These are phyloP conservation scores for Chloropsis hardwickii DNA, from an alignment of 2,113 vertebrate genomes.

Conservation along the genomic window DNA sequence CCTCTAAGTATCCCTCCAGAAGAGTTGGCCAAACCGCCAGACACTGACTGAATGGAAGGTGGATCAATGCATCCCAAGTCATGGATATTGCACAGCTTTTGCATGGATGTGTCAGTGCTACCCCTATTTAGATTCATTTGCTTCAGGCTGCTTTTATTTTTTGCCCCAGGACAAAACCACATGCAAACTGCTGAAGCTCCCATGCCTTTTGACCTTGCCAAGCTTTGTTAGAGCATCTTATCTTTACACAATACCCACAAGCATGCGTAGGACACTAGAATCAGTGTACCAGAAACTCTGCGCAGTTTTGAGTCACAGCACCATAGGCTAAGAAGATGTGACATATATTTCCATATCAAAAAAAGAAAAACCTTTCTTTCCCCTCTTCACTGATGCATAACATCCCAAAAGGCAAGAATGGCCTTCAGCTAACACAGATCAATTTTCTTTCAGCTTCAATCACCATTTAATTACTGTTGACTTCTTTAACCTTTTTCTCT, in stretches of 20 bases:
- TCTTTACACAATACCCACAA: constrained; percentile 57
- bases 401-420: constrained; percentile 73
- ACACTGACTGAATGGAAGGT: neutral
- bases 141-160: neutral
- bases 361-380: constrained; percentile 68
- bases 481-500: constrained; percentile 74
- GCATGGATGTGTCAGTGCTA: neutral
- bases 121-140: neutral
- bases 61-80: neutral
- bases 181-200: constrained; percentile 35
- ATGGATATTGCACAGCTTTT: neutral
- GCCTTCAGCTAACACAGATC: constrained; percentile 74
- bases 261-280: constrained; percentile 46
- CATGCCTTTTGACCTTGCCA: constrained; percentile 64
- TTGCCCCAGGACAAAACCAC: constrained; percentile 13
- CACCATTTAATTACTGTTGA: constrained; percentile 75
- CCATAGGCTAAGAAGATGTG: constrained; percentile 66
- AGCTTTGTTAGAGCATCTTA: constrained; percentile 63
- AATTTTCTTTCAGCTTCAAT: constrained; percentile 72
- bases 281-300: constrained; percentile 44
- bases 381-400: constrained; percentile 59
- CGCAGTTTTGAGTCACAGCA: constrained; percentile 60
- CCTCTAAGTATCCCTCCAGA: neutral
- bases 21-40: neutral
- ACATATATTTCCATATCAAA: constrained; percentile 72